These are phyloP conservation scores for Spicauda simplicius DNA, from an alignment of 2,888 invertebrate genomes.

Conservation along the genomic window DNA sequence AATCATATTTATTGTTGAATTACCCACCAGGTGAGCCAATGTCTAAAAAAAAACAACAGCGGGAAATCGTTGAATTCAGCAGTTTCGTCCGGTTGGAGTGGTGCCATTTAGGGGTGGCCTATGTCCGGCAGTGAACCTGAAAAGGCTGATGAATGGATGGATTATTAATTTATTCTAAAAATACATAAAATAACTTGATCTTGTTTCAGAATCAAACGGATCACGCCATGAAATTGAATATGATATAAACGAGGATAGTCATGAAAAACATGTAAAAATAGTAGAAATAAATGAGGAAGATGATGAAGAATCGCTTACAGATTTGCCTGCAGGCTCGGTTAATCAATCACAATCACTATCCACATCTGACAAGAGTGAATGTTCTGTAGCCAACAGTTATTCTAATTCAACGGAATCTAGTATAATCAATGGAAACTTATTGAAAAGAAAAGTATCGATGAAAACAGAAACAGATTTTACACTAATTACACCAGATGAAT, in stretches of 20 bases:
- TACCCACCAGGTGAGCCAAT: too few relatives aligned
- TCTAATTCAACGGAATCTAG: constrained; percentile 1
- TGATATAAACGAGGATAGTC: constrained; percentile 2
- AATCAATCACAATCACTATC: background rate
- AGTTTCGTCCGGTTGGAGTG: too few relatives aligned
- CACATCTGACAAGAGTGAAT: background rate
- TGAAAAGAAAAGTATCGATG: constrained; percentile 2
- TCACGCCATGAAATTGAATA: constrained; percentile 23
- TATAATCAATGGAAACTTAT: background rate
- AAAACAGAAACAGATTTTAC: constrained; percentile 47
- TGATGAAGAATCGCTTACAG: background rate
- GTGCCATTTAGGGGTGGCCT: too few relatives aligned
- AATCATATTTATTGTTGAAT: background rate
- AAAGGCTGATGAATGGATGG: too few relatives aligned
- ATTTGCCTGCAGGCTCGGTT: background rate
- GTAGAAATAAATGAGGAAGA: constrained; percentile 32
- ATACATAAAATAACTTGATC: background rate
- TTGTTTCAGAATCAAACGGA: constrained; percentile 33
- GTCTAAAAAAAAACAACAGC: too few relatives aligned
- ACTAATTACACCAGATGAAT: constrained; percentile 53
- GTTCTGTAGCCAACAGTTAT: background rate
- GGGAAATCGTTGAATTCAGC: too few relatives aligned
- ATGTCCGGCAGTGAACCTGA: too few relatives aligned
- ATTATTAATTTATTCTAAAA: background rate
- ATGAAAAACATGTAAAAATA: constrained; percentile 27